phyloP scores from a whole-genome alignment of 2,888 invertebrate genomes.

The Anodontia alba region DNA sequence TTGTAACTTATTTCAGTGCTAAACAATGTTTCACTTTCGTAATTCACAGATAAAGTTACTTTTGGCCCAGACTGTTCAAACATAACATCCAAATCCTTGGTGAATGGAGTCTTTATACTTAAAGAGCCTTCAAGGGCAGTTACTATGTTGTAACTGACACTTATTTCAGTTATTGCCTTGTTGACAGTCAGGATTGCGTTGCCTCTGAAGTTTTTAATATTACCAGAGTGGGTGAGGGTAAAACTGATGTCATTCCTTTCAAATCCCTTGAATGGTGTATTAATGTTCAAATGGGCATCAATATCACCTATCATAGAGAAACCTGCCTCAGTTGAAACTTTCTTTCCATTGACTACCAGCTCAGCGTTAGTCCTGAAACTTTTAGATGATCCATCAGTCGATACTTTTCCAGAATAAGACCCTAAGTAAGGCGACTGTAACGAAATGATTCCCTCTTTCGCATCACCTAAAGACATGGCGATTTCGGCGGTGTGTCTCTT shows the following conservation, averaged over 20 bases:
- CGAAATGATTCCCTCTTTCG: slow-evolving; percentile 3
- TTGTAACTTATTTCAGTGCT: background rate
- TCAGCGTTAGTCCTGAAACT: background rate
- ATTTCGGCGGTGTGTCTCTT: background rate
- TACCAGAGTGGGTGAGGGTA: background rate
- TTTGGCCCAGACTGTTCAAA: background rate
- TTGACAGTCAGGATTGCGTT: background rate
- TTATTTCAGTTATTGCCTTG: background rate
- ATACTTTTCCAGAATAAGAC: background rate
- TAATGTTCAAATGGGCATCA: background rate
- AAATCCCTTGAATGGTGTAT: background rate
- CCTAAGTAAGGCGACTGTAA: slow-evolving; percentile 10
- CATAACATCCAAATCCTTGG: slow-evolving; percentile 33
- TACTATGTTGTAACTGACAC: background rate
- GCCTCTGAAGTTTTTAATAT: background rate
- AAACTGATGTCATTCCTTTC: background rate
- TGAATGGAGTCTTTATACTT: slow-evolving; percentile 28
- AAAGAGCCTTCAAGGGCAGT: slow-evolving; percentile 19
- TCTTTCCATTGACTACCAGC: background rate
- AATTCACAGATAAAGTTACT: background rate
- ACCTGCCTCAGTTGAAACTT: background rate
- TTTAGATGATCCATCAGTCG: background rate
- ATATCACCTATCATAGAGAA: background rate
- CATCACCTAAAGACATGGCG: background rate
- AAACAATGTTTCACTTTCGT: background rate